Base-by-base conservation (phyloP, 2,888 invertebrate genomes). In the Agrenia bidenticulata region DNA sequence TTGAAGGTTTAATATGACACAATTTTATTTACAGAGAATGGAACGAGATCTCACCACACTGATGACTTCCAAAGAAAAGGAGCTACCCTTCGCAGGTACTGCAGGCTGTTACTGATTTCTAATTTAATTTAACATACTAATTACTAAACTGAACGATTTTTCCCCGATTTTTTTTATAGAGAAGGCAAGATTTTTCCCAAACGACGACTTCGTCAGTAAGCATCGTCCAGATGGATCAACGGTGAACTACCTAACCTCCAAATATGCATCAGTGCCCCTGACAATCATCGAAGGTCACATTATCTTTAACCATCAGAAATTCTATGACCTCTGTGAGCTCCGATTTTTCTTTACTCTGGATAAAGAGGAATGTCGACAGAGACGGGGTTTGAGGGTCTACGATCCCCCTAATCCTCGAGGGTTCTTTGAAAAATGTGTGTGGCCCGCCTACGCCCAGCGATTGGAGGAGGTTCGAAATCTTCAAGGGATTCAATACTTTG, bases 381-480 rank as follows among this genome's bases (percentile, higher is more conserved):
- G 93, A 23, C 84, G 92, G 67, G 78, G 79, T 37, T 76, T 77
- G 23, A 81, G 90, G 39, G 80, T 82, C n/a, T 96, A 95, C 79
- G 86, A 88, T 60, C 95, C 95, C 21, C 89, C 94, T 1, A 94
- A 96, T 81, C 83, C 88, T 1, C 86, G 86, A 0, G 92, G 92
- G 0, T 96, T 95, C 82, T 94, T 94, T 81, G 92, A 94, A 51
- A 81, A 81, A 73, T 87, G 89, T 78, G 92, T 90, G n/a, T 96
- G 95, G 94, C 94, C 94, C n/a, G 87, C 88, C 77, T 90, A 94
- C 74, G 67, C 79, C 37, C 72, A 77, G 41, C 78, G 81, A 72
- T 72, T 78, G 42, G 69, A 78, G 62, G 76, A 77, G 26, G 73
- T 78, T 19, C 45, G 37, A 51, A 45, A 45, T 5, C n/a, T 19